These are phyloP conservation scores for Crioceris asparagi DNA, from an alignment of 2,888 invertebrate species.

Conservation along the genomic window DNA sequence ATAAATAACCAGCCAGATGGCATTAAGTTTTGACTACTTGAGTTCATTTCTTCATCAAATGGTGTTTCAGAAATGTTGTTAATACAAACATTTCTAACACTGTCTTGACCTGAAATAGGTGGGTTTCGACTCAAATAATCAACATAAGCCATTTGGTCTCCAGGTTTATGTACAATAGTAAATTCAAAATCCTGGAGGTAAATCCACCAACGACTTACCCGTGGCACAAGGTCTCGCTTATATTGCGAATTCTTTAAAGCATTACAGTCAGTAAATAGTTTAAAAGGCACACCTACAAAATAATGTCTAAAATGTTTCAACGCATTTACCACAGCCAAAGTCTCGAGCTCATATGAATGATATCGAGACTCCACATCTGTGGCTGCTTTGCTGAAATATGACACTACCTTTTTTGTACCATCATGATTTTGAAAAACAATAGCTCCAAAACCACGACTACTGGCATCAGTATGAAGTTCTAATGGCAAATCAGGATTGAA, in stretches of 20 bases:
- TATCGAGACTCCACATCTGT: slow-evolving; percentile 26
- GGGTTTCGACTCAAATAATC: slow-evolving; percentile 18
- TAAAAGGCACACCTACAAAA: slow-evolving; percentile 24
- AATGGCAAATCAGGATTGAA: slow-evolving; percentile 18
- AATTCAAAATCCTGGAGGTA: slow-evolving; percentile 12
- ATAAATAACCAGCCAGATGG: too few relatives aligned
- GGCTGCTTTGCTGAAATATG: slow-evolving; percentile 28
- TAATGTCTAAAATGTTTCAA: slow-evolving; percentile 28
- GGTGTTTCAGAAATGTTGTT: background rate
- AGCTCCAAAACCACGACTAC: slow-evolving; percentile 20
- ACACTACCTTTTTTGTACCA: slow-evolving; percentile 18
- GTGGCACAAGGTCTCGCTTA: slow-evolving; percentile 25
- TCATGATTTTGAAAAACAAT: slow-evolving; percentile 21
- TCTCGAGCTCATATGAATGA: slow-evolving; percentile 30
- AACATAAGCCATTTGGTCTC: slow-evolving; percentile 12
- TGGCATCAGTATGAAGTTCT: slow-evolving; percentile 24
- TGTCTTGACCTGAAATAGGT: too few relatives aligned
- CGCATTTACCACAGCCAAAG: slow-evolving; percentile 27
- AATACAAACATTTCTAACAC: background rate
- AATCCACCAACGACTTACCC: slow-evolving; percentile 23
- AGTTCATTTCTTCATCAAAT: background rate
- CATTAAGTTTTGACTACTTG: too few relatives aligned
- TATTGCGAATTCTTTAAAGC: slow-evolving; percentile 20
- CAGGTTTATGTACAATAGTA: slow-evolving; percentile 12
- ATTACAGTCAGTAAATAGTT: slow-evolving; percentile 27